Percentiles rank a stretch among this genome's conserved stretches.
phyloP scores from a whole-genome alignment of 2,797 vertebrate genomes.

The Ctenosaura bakeri region DNA sequence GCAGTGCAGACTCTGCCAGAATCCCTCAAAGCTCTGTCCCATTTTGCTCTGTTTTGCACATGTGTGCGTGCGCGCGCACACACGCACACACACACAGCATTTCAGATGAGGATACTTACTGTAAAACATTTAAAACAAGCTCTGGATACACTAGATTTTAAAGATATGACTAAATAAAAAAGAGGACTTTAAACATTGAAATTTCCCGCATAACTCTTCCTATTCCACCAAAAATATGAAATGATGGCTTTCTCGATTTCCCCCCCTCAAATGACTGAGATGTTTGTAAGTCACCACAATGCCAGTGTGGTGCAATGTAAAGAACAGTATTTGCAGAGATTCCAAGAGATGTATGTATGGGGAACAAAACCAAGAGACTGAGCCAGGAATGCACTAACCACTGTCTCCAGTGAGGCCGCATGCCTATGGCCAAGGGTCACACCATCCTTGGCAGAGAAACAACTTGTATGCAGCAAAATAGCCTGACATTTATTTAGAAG shows the following conservation, averaged over 20 bases:
- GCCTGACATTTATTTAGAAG: conserved; percentile 11
- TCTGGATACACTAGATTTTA: neutral
- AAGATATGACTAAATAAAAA: neutral
- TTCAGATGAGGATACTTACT: neutral
- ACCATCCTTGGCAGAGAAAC: neutral
- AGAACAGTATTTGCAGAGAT: conserved; percentile 14
- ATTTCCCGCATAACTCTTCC: neutral
- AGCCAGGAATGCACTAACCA: conserved; percentile 4
- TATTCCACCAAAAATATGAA: neutral
- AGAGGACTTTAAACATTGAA: neutral
- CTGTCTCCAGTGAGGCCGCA: neutral
- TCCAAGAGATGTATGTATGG: neutral
- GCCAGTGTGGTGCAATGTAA: neutral
- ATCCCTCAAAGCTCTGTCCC: neutral
- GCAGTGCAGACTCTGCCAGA: neutral
- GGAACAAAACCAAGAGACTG: conserved; percentile 2
- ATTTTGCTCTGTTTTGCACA: no score
- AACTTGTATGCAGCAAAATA: neutral
- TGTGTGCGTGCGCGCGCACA: no score
- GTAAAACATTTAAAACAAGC: neutral
- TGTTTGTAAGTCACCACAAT: neutral
- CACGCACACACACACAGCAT: neutral
- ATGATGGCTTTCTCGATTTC: neutral
- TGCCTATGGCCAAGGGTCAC: neutral
- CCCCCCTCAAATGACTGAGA: neutral